Conservation (phyloP, 2,797 vertebrate genomes). For the Menidia menidia region DNA sequence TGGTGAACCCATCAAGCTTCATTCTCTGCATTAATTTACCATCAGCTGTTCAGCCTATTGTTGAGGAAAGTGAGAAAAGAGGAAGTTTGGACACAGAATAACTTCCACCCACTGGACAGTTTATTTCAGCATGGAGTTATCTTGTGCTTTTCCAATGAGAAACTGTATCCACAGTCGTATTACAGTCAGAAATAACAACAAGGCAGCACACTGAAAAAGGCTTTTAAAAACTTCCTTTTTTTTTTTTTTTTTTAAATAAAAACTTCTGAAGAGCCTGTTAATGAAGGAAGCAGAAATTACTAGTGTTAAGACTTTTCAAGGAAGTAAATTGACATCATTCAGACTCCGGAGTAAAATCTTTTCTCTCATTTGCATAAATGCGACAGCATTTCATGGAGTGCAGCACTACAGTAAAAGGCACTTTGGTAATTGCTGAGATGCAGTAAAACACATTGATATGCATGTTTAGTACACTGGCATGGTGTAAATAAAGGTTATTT, state of each 20-base stretch:
- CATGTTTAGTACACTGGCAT: conserved; percentile 19
- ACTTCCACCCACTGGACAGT: conserved; percentile 41
- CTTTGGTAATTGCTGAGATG: conserved; percentile 66
- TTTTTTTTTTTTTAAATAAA: neutral
- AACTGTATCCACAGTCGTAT: conserved; percentile 26
- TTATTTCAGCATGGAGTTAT: conserved; percentile 54
- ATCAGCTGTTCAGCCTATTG: neutral
- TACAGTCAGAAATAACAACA: conserved; percentile 42
- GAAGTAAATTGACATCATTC: conserved; percentile 24
- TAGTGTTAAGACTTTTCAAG: conserved; percentile 18
- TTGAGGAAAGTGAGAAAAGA: conserved; percentile 1
- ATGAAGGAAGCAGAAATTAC: conserved; percentile 9
- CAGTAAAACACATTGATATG: conserved; percentile 31
- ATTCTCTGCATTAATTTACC: neutral
- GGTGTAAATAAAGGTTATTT: conserved; percentile 21
- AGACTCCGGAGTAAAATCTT: conserved; percentile 32
- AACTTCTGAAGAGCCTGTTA: conserved; percentile 15
- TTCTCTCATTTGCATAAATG: conserved; percentile 51
- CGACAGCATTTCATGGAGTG: conserved; percentile 54
- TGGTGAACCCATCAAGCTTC: neutral
- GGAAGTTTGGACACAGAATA: neutral
- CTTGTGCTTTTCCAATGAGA: conserved; percentile 47
- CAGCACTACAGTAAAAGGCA: conserved; percentile 76
- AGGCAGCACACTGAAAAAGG: conserved; percentile 54
- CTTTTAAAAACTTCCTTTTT: conserved; percentile 9